Evolutionary conservation across 2,797 vertebrate genomes (phyloP).

Genomic region (Sebastes iracundus): DNA sequence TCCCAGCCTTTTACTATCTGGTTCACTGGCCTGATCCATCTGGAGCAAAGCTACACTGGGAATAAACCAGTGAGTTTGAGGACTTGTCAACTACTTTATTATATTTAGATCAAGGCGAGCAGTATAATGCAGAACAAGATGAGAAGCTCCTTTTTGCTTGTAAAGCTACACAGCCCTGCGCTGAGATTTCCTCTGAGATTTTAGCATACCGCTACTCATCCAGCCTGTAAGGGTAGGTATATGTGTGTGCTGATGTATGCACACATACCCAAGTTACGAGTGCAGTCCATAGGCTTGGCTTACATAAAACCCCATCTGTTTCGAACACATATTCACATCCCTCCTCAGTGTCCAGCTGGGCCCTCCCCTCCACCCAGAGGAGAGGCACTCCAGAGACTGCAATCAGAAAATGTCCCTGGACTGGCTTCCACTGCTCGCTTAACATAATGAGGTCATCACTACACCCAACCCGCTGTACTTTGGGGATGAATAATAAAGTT

Average conservation of each 20-base stretch:
- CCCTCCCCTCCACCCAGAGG: conserved; percentile 26
- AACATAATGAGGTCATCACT: conserved; percentile 67
- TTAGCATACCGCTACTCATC: not conserved
- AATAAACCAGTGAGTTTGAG: conserved; percentile 47
- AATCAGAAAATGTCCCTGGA: conserved; percentile 55
- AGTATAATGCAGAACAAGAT: conserved; percentile 12
- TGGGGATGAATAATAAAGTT: conserved; percentile 47
- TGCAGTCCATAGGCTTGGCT: conserved; percentile 14
- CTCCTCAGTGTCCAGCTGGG: conserved; percentile 43
- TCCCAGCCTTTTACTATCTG: conserved; percentile 62
- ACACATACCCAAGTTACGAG: conserved; percentile 12
- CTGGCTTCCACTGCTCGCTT: conserved; percentile 34
- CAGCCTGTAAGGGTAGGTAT: not conserved
- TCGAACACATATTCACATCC: conserved; percentile 43
- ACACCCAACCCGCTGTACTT: conserved; percentile 44
- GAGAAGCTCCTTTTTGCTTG: conserved; percentile 19
- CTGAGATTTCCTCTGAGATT: conserved; percentile 24
- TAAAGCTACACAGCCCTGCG: conserved; percentile 6
- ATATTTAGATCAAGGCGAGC: conserved; percentile 44
- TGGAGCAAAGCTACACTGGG: conserved; percentile 56
- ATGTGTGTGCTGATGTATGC: not conserved
- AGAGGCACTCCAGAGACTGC: conserved; percentile 46
- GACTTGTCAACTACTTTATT: conserved; percentile 43
- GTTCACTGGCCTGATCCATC: conserved; percentile 50
- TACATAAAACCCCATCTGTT: conserved; percentile 57